These are phyloP conservation scores for Oophaga pumilio DNA, from an alignment of 2,113 vertebrate genomes.

Conservation along the genomic window DNA sequence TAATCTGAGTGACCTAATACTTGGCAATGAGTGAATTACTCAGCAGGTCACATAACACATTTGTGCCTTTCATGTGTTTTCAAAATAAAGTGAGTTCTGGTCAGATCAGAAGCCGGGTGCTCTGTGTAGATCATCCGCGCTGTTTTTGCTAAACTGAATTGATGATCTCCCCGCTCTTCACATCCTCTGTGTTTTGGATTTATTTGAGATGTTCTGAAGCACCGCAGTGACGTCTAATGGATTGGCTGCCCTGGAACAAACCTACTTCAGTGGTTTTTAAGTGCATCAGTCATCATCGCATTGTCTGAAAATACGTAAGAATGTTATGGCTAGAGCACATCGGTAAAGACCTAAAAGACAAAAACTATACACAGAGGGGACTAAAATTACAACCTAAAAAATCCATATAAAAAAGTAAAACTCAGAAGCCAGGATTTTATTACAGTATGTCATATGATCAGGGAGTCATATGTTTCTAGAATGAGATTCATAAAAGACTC, in stretches of 20 bases:
- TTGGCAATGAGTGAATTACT: slow-evolving; percentile 15
- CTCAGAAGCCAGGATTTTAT: neutral
- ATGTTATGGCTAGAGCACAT: slow-evolving; percentile 19
- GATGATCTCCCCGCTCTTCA: neutral
- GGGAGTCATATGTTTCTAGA: slow-evolving; percentile 4
- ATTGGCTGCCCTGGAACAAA: slow-evolving; percentile 3
- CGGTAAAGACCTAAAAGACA: neutral
- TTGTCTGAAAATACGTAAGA: slow-evolving; percentile 25
- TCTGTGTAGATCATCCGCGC: neutral
- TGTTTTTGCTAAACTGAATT: neutral
- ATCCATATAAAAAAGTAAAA: neutral
- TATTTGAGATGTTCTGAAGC: neutral
- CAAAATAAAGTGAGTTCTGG: neutral
- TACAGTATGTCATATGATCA: slow-evolving; percentile 9
- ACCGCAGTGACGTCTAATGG: neutral
- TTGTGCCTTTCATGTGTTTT: slow-evolving; percentile 9
- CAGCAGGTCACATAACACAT: neutral
- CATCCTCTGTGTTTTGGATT: neutral
- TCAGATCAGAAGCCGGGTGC: neutral
- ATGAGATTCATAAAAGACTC: slow-evolving; percentile 5
- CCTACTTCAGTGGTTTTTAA: slow-evolving; percentile 20
- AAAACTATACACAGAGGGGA: neutral
- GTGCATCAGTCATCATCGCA: slow-evolving; percentile 34
- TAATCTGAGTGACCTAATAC: slow-evolving; percentile 14
- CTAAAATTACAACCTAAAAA: neutral